Conservation (phyloP, 2,797 vertebrate genomes). For the Microcaecilia unicolor region DNA sequence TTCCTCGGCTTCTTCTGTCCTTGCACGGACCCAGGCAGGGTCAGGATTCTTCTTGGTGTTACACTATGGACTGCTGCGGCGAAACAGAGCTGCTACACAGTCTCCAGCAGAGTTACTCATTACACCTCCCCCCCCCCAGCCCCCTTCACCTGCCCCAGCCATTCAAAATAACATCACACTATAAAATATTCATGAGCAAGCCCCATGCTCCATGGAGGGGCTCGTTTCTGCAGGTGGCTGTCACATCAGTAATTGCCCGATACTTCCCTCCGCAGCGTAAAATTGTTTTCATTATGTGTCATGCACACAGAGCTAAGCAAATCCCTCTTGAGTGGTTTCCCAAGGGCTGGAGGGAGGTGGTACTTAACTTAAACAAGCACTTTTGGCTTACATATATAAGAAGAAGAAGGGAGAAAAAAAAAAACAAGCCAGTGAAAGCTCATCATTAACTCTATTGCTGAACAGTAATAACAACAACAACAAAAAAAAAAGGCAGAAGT, state of each 20-base stretch:
- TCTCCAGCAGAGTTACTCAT: slow-evolving; percentile 97
- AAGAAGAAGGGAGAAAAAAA: slow-evolving; percentile 39
- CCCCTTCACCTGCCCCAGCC: slow-evolving; percentile 89
- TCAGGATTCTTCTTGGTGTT: slow-evolving; percentile 85
- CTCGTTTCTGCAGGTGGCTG: slow-evolving; percentile 97
- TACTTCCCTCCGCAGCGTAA: slow-evolving; percentile 95
- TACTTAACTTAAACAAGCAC: slow-evolving; percentile 95
- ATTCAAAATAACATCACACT: slow-evolving; percentile 95
- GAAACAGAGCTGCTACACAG: slow-evolving; percentile 87
- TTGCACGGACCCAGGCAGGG: slow-evolving; percentile 61
- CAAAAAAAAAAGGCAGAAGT: slow-evolving; percentile 87
- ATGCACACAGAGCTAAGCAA: slow-evolving; percentile 92
- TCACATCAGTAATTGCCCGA: slow-evolving; percentile 97
- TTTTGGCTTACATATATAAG: slow-evolving; percentile 73
- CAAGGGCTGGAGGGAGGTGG: slow-evolving; percentile 90
- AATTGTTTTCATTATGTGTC: slow-evolving; percentile 99
- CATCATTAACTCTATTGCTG: slow-evolving; percentile 91
- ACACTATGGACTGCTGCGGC: slow-evolving; percentile 85
- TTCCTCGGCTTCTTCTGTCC: slow-evolving; percentile 73
- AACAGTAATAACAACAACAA: slow-evolving; percentile 71
- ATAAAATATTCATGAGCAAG: slow-evolving; percentile 98
- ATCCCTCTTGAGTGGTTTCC: slow-evolving; percentile 90
- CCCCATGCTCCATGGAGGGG: slow-evolving; percentile 62
- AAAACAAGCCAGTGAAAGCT: slow-evolving; percentile 79
- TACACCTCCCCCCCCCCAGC: slow-evolving; percentile 69